Evolutionary conservation across 2,113 vertebrate species (phyloP).

Genomic region (Amblyornis subalaris): DNA sequence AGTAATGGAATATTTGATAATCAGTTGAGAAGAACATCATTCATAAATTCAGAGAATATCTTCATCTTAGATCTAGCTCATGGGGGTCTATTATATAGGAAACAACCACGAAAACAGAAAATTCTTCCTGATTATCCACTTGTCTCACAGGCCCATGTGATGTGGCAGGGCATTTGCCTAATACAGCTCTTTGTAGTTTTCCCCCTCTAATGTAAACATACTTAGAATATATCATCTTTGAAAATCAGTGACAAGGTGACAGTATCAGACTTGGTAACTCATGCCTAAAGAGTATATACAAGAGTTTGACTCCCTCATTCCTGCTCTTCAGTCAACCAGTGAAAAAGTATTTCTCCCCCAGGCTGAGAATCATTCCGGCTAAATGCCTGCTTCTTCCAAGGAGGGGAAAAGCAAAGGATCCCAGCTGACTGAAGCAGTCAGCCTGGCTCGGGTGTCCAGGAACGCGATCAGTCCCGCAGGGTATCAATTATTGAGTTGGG

Average conservation of each 20-base stretch:
- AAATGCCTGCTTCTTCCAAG: background rate
- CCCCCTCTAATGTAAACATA: background rate
- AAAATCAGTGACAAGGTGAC: background rate
- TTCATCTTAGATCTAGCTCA: background rate
- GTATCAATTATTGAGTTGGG: slow-evolving; percentile 74
- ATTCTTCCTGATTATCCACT: background rate
- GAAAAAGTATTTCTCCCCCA: background rate
- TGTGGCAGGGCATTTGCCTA: background rate
- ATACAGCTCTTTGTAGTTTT: background rate
- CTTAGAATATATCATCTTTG: background rate
- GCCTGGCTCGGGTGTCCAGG: slow-evolving; percentile 69
- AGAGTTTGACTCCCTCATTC: background rate
- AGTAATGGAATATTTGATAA: background rate
- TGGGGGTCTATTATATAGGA: background rate
- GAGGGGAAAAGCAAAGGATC: background rate
- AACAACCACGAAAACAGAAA: background rate
- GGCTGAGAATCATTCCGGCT: background rate
- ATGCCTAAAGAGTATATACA: background rate
- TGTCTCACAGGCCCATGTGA: background rate
- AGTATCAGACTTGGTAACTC: background rate
- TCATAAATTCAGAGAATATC: background rate
- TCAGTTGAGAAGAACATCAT: background rate
- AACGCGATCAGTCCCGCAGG: slow-evolving; percentile 1
- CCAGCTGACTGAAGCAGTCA: background rate
- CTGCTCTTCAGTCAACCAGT: background rate